phyloP scores from a whole-genome alignment of 2,888 invertebrate genomes.

The Nymphalis urticae region DNA sequence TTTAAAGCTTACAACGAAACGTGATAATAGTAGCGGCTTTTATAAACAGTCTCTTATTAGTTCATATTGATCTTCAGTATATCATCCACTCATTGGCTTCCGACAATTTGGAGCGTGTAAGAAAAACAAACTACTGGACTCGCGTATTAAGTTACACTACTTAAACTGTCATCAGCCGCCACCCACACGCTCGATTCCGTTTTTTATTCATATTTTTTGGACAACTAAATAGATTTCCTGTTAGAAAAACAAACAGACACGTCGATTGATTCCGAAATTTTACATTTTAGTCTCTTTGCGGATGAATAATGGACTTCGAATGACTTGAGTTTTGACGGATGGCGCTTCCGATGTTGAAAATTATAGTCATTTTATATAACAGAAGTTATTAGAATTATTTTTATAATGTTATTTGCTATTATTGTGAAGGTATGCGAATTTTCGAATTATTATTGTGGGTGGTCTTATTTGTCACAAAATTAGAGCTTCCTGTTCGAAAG shows the following conservation, averaged over 20 bases:
- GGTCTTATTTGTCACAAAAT: constrained; percentile 40
- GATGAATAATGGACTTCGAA: constrained; percentile 76
- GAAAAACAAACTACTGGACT: constrained; percentile 75
- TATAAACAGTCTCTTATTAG: constrained; percentile 7
- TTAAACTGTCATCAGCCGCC: constrained; percentile 79
- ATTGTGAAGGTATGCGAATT: constrained; percentile 30
- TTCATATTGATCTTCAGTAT: constrained; percentile 21
- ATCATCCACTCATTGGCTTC: constrained; percentile 68
- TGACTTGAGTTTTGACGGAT: constrained; percentile 66
- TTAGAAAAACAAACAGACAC: constrained; percentile 78
- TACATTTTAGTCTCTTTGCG: constrained; percentile 61
- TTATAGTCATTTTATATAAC: constrained; percentile 39
- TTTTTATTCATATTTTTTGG: constrained; percentile 70
- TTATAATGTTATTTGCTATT: constrained; percentile 34
- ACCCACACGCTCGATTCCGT: constrained; percentile 68
- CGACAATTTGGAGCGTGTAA: constrained; percentile 63
- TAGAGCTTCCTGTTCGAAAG: constrained; percentile 34
- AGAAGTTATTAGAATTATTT: constrained; percentile 32
- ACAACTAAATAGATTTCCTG: constrained; percentile 77
- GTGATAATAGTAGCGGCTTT: constrained; percentile 1
- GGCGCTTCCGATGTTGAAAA: constrained; percentile 59
- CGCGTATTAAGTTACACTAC: constrained; percentile 72
- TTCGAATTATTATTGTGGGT: constrained; percentile 30
- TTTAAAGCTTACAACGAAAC: neutral
- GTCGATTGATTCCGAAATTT: constrained; percentile 74